A percentile compares a stretch with the other conserved stretches of the same genome.
phyloP scores from a whole-genome alignment of 2,797 vertebrate genomes.

The Sebastes minor region DNA sequence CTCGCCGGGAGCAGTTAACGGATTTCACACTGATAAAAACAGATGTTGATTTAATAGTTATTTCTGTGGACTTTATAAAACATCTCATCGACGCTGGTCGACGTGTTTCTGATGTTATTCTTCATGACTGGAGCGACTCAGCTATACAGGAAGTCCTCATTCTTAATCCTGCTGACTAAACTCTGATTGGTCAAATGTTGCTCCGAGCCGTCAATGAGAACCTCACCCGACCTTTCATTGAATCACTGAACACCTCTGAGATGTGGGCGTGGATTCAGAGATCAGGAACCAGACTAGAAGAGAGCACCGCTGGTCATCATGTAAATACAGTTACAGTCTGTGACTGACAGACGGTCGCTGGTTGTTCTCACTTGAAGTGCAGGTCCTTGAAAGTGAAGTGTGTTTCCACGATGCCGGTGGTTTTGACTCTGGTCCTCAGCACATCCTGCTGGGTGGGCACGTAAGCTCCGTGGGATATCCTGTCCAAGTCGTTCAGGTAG shows the following conservation, averaged over 20 bases:
- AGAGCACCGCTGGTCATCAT: not conserved
- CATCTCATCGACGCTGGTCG: not conserved
- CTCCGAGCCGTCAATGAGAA: not conserved
- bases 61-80: no score
- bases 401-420: conserved; percentile 98
- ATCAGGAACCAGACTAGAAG: not conserved
- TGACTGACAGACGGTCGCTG: not conserved
- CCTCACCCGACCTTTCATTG: not conserved
- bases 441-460: conserved; percentile 99
- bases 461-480: conserved; percentile 92
- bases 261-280: not conserved
- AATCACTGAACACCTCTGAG: not conserved
- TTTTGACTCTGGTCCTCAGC: conserved; percentile 97
- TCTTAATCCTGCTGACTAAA: not conserved
- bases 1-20: not conserved
- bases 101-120: not conserved
- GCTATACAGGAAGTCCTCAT: not conserved
- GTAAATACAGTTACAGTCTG: not conserved
- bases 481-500: conserved; percentile 97
- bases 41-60: not conserved
- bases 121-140: not conserved
- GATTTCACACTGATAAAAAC: not conserved
- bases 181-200: not conserved
- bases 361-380: conserved; percentile 93
- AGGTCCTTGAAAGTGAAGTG: conserved; percentile 99